These are phyloP conservation scores for Gryllus bimaculatus DNA, from an alignment of 1,140 invertebrate genomes.

Conservation along the genomic window DNA sequence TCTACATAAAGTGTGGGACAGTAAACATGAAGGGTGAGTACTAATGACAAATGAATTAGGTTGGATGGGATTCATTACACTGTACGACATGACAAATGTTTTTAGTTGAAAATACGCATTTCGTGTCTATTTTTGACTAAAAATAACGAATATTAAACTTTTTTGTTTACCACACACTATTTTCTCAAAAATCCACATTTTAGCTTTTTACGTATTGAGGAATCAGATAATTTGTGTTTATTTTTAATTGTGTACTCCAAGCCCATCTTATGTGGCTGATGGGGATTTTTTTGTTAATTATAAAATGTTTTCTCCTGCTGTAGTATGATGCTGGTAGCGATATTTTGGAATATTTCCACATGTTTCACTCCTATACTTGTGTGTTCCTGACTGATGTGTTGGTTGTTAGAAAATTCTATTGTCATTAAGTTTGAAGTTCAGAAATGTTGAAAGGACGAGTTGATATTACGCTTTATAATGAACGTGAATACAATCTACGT, in stretches of 20 bases:
- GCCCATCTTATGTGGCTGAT: background rate
- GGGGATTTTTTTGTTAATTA: no score
- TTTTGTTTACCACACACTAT: background rate
- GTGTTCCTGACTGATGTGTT: background rate
- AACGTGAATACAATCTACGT: no score
- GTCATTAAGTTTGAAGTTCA: background rate
- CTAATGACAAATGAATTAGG: no score
- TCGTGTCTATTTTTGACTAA: background rate
- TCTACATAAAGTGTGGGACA: no score
- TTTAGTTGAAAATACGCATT: no score
- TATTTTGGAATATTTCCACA: no score
- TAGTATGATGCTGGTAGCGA: no score
- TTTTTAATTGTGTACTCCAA: background rate
- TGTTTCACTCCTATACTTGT: no score
- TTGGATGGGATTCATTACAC: no score
- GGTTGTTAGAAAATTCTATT: background rate
- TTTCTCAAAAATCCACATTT: conserved; percentile 1
- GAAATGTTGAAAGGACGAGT: background rate
- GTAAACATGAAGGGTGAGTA: no score
- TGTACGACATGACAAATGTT: no score
- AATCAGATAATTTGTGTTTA: background rate
- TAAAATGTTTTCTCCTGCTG: no score
- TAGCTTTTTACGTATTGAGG: background rate
- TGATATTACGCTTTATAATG: background rate
- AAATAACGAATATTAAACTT: background rate